Evolutionary conservation across 2,113 vertebrate species (phyloP), one percentile per base, ranked within the genome.

Genomic region (Miniopterus natalensis): DNA sequence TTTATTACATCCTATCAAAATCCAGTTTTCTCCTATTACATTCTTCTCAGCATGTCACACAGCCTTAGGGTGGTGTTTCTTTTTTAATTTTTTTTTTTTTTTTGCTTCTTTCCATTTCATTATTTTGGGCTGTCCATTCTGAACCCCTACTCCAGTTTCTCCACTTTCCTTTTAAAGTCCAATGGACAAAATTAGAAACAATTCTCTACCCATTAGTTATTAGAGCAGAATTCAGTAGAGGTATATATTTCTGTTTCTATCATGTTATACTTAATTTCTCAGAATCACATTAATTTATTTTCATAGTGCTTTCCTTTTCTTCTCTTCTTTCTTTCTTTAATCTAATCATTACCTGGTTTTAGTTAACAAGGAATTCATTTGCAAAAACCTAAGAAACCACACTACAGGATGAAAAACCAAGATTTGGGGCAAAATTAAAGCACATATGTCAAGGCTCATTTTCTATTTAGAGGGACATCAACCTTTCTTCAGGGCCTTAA

Each of bases 341-440:
- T 29, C 45, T 77, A 57, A 77, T 36, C 74, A 83, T 79, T 74
- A 88, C 55, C 86, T 93, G 36, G 17, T 93, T 92, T 92, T 85
- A 71, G 40, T 95, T 88, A 97, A 84, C 31, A 66, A 94, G 81
- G 17, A 85, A 85, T 29, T 95, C 36, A 59, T 68, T 81, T 91
- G 61, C 18, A 91, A 81, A 96, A 85, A 66, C 66, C 73, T 9
- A 13, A 92, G 29, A 96, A 93, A 90, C n/a, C 78, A 91, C 42
- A 88, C 12, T 66, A 7, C 31, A 23, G n/a, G 51, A 47, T 89
- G 45, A 27, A 91, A 88, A 91, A 78, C 29, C 45, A 90, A 88
- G 77, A 85, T 73, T 57, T 36, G n/a, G 42, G 47, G 25, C 13
- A 87, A 87, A 91, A 95, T 65, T 88, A 77, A 89, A 89, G 36